These are phyloP conservation scores for Plemyria rubiginata DNA, from an alignment of 2,888 invertebrate species.

Conservation along the genomic window DNA sequence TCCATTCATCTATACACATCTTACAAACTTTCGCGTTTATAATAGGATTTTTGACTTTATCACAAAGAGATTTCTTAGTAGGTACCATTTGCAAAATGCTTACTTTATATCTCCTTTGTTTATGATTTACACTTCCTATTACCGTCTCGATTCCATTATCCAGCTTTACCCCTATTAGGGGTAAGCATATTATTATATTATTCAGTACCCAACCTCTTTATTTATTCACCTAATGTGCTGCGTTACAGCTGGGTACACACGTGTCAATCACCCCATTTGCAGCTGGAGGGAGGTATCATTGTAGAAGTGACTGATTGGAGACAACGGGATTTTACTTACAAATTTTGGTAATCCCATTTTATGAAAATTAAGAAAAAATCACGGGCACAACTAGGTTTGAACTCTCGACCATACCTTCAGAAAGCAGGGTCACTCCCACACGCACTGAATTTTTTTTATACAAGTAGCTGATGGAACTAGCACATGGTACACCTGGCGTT, in stretches of 20 bases:
- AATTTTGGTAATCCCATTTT: no score
- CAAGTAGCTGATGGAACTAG: no score
- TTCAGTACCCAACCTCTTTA: constrained; percentile 38
- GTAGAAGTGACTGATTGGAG: not conserved
- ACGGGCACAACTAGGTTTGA: no score
- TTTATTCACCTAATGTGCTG: constrained; percentile 35
- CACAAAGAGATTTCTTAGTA: not conserved
- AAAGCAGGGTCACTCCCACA: no score
- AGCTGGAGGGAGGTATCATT: not conserved
- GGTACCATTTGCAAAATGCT: not conserved
- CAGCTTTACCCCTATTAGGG: constrained; percentile 10
- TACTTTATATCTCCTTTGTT: constrained; percentile 14
- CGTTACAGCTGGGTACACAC: constrained; percentile 22
- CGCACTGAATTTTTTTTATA: no score
- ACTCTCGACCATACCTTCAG: no score
- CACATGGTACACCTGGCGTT: no score
- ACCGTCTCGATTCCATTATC: constrained; percentile 30
- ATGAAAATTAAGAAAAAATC: no score
- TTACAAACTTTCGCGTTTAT: no score
- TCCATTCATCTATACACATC: no score
- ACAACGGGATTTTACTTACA: no score
- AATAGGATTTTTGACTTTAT: no score
- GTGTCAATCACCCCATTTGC: constrained; percentile 12
- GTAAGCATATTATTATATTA: constrained; percentile 25
- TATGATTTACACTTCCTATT: constrained; percentile 20